Evolutionary conservation across 2,888 invertebrate species (phyloP).

Genomic region (Hanleya hanleyi): DNA sequence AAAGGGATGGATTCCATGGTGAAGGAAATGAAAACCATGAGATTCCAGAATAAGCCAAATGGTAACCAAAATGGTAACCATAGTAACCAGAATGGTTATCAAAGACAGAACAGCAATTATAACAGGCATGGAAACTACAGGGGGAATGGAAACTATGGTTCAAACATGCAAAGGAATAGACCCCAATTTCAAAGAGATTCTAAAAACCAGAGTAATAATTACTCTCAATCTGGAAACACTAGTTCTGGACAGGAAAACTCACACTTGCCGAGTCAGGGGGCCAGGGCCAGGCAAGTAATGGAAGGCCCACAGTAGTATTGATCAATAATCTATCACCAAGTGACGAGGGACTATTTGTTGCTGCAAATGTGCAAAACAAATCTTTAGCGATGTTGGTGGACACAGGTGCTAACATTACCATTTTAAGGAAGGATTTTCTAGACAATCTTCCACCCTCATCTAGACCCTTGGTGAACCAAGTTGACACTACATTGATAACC

Average conservation of each 20-base stretch:
- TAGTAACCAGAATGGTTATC: no score
- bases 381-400: constrained; percentile 15
- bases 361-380: neutral
- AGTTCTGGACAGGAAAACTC: neutral
- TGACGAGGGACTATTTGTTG: constrained; percentile 18
- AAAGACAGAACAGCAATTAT: no score
- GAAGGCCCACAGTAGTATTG: neutral
- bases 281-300: constrained; percentile 14
- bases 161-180: no score
- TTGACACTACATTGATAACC: neutral
- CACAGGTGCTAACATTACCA: constrained; percentile 19
- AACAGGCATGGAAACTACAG: no score
- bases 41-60: no score
- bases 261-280: neutral
- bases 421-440: neutral
- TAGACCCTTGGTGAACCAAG: neutral
- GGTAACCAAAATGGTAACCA: no score
- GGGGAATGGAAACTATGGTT: no score
- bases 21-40: no score
- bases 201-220: no score
- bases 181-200: no score
- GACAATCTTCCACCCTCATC: neutral
- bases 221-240: no score
- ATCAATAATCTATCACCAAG: neutral
- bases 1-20: no score